Evolutionary conservation across 2,797 vertebrate genomes (phyloP).

Genomic region (Podarcis lilfordi): DNA sequence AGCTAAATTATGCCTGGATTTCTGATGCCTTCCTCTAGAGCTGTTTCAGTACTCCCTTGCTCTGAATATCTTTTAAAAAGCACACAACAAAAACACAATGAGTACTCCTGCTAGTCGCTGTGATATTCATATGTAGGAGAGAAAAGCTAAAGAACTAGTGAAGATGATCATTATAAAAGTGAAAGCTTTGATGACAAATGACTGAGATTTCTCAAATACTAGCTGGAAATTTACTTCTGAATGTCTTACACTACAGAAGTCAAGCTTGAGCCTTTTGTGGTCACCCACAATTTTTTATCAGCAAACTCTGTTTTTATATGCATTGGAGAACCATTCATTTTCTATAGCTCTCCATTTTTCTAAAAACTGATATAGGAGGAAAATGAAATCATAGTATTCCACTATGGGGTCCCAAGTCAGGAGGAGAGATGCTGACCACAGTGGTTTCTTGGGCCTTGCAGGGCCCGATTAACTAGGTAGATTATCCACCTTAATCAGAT

Average conservation of each 20-base stretch:
- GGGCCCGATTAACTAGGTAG: neutral
- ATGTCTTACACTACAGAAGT: conserved; percentile 23
- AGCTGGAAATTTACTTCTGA: conserved; percentile 44
- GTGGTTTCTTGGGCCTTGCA: neutral
- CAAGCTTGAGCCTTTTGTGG: conserved; percentile 40
- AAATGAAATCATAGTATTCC: conserved; percentile 8
- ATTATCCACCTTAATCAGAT: no score
- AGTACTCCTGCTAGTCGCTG: neutral
- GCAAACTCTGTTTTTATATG: conserved; percentile 9
- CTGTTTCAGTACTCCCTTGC: conserved; percentile 11
- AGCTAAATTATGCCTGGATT: conserved; percentile 49
- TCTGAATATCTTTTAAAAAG: conserved; percentile 34
- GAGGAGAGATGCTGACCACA: neutral
- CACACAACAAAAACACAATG: conserved; percentile 25
- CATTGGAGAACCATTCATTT: conserved; percentile 11
- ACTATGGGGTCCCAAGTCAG: neutral
- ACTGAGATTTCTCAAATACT: conserved; percentile 9
- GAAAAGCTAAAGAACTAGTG: conserved; percentile 45
- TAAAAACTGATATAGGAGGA: conserved; percentile 28
- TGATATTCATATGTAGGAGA: neutral
- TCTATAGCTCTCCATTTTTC: conserved; percentile 22
- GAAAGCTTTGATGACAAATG: conserved; percentile 37
- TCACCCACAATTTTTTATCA: conserved; percentile 25
- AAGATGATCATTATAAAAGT: conserved; percentile 37
- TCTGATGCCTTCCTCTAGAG: conserved; percentile 36